Evolutionary conservation across 2,888 invertebrate genomes (phyloP).

Genomic region (Acronicta alni): DNA sequence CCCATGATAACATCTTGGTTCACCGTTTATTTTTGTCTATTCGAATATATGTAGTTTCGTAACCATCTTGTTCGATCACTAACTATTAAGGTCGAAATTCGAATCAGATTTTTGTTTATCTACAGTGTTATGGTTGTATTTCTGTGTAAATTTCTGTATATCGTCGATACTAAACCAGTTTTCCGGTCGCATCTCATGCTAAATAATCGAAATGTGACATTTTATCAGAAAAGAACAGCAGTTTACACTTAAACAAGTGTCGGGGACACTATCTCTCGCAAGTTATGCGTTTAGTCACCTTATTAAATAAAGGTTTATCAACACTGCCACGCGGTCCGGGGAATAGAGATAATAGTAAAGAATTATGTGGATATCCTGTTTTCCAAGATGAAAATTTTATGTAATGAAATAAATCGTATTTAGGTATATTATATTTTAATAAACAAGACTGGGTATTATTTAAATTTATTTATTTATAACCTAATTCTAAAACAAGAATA

Average conservation of each 20-base stretch:
- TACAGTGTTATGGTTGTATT: conserved; percentile 46
- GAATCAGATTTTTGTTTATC: conserved; percentile 1
- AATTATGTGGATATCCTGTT: conserved; percentile 57
- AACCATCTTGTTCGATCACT: not conserved
- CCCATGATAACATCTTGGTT: conserved; percentile 37
- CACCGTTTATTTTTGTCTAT: conserved; percentile 7
- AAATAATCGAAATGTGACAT: conserved; percentile 86
- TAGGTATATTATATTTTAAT: not conserved
- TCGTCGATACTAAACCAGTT: conserved; percentile 70
- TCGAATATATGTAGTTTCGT: conserved; percentile 11
- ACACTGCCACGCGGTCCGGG: conserved; percentile 53
- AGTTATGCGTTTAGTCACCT: conserved; percentile 83
- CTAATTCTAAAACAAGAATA: no score
- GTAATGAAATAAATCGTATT: not conserved
- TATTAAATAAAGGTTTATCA: conserved; percentile 85
- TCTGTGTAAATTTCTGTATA: conserved; percentile 63
- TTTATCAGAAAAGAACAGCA: conserved; percentile 86
- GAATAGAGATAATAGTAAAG: conserved; percentile 45
- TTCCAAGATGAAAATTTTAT: conserved; percentile 18
- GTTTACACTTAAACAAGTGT: conserved; percentile 88
- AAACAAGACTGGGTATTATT: not conserved
- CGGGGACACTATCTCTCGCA: conserved; percentile 73
- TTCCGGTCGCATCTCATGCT: conserved; percentile 66
- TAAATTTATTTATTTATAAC: no score
- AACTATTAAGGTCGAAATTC: conserved; percentile 40